phyloP scores from a whole-genome alignment of 2,113 vertebrate genomes.

The Meleagris gallopavo region DNA sequence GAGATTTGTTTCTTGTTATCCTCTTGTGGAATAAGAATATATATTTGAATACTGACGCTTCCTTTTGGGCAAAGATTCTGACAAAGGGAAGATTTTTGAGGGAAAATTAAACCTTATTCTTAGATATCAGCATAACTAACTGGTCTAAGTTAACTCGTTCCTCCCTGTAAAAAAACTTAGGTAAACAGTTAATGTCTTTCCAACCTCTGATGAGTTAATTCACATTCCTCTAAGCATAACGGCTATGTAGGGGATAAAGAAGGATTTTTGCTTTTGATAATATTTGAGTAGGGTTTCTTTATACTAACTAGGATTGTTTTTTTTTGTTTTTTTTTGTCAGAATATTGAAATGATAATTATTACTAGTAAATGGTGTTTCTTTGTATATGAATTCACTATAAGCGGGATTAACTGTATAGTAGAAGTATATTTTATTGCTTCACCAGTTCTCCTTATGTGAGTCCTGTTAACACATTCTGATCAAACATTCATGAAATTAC shows the following conservation, averaged over 20 bases:
- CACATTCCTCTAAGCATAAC: background rate
- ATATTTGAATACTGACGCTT: background rate
- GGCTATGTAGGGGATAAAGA: background rate
- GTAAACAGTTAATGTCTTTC: background rate
- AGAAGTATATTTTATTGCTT: slow-evolving; percentile 57
- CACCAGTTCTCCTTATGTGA: slow-evolving; percentile 37
- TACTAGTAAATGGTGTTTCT: background rate
- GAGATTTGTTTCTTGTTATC: background rate
- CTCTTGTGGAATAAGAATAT: background rate
- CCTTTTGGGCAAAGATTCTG: background rate
- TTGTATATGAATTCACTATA: background rate
- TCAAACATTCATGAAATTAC: slow-evolving; percentile 78
- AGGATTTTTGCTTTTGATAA: background rate
- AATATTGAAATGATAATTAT: background rate
- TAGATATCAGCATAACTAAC: background rate
- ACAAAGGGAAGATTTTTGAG: background rate
- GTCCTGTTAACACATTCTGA: slow-evolving; percentile 56
- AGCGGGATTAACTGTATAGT: background rate
- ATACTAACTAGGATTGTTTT: background rate
- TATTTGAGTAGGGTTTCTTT: background rate
- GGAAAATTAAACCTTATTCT: background rate
- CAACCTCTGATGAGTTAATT: background rate
- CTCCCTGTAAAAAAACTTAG: background rate
- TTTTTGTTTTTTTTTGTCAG: background rate
- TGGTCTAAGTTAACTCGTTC: background rate